Evolutionary conservation across 2,888 invertebrate species (phyloP).

Genomic region (Caenorhabditis angaria): DNA sequence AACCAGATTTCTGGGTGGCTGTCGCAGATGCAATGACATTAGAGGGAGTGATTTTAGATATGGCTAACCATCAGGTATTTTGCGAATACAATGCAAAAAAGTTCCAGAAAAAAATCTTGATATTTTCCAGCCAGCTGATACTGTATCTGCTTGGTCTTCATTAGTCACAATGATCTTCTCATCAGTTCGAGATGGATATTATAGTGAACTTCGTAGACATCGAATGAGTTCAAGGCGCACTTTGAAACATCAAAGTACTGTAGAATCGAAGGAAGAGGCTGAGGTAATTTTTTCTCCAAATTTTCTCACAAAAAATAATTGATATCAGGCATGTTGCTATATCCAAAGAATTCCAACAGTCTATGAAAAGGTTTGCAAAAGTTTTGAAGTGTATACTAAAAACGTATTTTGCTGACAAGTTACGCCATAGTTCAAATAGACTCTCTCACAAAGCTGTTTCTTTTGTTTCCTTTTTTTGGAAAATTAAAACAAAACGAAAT

Average conservation of each 20-base stretch:
- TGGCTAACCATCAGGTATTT: constrained; percentile 65
- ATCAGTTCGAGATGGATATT: constrained; percentile 70
- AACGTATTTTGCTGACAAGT: too few relatives aligned
- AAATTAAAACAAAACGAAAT: neutral
- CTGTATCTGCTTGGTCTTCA: constrained; percentile 69
- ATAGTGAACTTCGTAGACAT: constrained; percentile 62
- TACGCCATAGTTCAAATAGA: too few relatives aligned
- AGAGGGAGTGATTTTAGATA: constrained; percentile 70
- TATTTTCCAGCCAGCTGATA: constrained; percentile 65
- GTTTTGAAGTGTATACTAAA: neutral
- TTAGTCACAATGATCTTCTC: constrained; percentile 69
- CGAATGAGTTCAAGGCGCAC: constrained; percentile 50
- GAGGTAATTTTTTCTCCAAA: neutral
- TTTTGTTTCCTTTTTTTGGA: too few relatives aligned
- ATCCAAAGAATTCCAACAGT: neutral
- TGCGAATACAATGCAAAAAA: too few relatives aligned
- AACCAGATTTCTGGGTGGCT: constrained; percentile 72
- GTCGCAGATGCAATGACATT: constrained; percentile 71
- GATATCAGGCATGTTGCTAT: neutral
- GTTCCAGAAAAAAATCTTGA: too few relatives aligned
- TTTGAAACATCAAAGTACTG: constrained; percentile 47
- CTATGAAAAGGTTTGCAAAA: neutral
- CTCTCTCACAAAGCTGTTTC: neutral
- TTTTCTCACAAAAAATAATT: too few relatives aligned
- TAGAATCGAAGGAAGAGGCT: constrained; percentile 45